Base-by-base conservation (phyloP, 2,113 vertebrate species). In the Bubo bubo region DNA sequence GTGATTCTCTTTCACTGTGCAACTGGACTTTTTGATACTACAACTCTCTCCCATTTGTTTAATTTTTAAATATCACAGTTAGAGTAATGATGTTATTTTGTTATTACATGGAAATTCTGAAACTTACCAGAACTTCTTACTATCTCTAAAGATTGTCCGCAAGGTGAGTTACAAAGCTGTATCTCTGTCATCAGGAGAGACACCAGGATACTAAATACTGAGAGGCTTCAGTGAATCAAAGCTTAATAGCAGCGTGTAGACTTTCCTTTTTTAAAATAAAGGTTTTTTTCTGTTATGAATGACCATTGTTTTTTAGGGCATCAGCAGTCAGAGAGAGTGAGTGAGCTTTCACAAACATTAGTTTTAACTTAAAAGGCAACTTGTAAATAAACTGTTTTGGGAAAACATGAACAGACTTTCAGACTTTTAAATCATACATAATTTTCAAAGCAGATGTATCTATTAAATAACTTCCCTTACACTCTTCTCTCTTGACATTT, bases 371-470 rank as follows among this genome's bases (percentile, higher is more conserved):
- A 21, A 95, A 93, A 88, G 32, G 21, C 47, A 88, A 55, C 23
- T 91, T 94, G 20, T 50, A 91, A 86, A 56, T 59, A 59, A 84
- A 75, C 37, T 81, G 22, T 64, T 87, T 64, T 79, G 73, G 20
- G 53, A 64, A 84, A 82, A 59, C 0, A 8, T 60, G 64, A 83
- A 49, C n/a, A 89, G 58, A 43, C 53, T 81, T 93, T 72, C 35
- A 91, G 64, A 68, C 49, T 93, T 95, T 9, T 50, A 85, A 87
- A 87, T 86, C 39, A 77, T 62, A 86, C 30, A 7, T 92, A 60
- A 64, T 93, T 94, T 91, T 95, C 79, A 94, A 43, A 94, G 79
- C 60, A 81, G 95, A 92, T 84, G 43, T 95, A 75, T 89, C 87
- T 95, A 59, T 96, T 95, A 93, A 94, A 79, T 67, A 81, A 89